These are phyloP conservation scores for Drosophila kokeensis DNA, from an alignment of 2,888 invertebrate genomes.

Conservation along the genomic window DNA sequence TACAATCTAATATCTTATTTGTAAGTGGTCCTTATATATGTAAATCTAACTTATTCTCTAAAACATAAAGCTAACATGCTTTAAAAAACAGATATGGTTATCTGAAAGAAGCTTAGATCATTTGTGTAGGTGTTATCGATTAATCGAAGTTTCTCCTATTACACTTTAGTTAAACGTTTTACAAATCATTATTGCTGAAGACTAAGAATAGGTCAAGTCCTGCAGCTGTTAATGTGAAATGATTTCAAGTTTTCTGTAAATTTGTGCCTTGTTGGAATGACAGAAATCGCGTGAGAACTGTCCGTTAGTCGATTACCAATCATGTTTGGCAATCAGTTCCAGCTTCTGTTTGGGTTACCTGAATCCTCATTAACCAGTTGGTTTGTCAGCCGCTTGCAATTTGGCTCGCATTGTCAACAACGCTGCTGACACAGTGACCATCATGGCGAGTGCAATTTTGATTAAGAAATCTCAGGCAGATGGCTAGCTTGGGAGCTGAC, in stretches of 20 bases:
- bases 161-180: not conserved
- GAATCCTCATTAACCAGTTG: constrained; percentile 28
- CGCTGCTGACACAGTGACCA: constrained; percentile 11
- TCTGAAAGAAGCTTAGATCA: not conserved
- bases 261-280: not conserved
- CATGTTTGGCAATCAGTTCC: constrained; percentile 24
- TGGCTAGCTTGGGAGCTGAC: constrained; percentile 18
- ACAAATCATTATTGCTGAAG: too few species aligned
- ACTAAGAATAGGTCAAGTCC: not conserved
- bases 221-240: not conserved
- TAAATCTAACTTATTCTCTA: not conserved
- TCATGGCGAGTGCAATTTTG: constrained; percentile 41
- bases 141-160: too few species aligned
- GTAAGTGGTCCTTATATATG: not conserved
- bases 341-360: constrained; percentile 17
- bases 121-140: not conserved
- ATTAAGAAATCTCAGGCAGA: constrained; percentile 44
- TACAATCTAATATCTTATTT: not conserved
- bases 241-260: not conserved
- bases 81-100: not conserved
- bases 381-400: constrained; percentile 34
- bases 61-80: not conserved
- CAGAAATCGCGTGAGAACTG: not conserved
- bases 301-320: not conserved
- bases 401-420: not conserved